These are phyloP conservation scores for Himantopus leucocephalus DNA, from an alignment of 2,113 vertebrate species.

Conservation along the genomic window DNA sequence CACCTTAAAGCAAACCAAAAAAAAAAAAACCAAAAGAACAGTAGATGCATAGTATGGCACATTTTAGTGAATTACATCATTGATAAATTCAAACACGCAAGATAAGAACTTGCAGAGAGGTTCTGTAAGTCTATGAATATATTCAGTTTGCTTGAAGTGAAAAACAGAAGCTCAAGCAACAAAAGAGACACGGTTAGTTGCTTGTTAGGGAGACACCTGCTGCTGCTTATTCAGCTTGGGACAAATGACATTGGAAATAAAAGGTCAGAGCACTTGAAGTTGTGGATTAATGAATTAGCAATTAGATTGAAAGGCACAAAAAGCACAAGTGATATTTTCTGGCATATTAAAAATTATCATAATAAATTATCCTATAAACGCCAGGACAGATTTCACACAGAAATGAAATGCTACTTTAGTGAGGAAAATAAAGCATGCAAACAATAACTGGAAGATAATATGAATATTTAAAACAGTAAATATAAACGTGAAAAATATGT, in stretches of 20 bases:
- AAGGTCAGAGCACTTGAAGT: conserved; percentile 11
- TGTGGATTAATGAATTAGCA: neutral
- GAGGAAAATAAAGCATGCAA: neutral
- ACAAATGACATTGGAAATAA: conserved; percentile 22
- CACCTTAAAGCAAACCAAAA: neutral
- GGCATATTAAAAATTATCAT: neutral
- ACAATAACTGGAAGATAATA: neutral
- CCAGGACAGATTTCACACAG: neutral
- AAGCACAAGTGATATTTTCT: conserved; percentile 7
- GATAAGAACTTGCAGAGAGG: neutral
- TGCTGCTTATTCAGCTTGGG: neutral
- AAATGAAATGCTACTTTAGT: neutral
- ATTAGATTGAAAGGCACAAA: neutral
- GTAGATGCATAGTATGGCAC: neutral
- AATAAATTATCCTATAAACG: neutral
- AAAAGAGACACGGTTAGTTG: neutral
- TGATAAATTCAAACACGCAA: neutral
- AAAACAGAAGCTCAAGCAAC: neutral
- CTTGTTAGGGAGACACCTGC: neutral
- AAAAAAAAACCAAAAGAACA: neutral
- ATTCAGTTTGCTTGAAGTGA: neutral
- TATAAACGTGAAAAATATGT: neutral
- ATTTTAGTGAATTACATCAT: neutral
- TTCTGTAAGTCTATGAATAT: neutral
- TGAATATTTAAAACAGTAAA: neutral